These are phyloP conservation scores for Jacana jacana DNA, from an alignment of 2,113 vertebrate genomes.

Conservation along the genomic window DNA sequence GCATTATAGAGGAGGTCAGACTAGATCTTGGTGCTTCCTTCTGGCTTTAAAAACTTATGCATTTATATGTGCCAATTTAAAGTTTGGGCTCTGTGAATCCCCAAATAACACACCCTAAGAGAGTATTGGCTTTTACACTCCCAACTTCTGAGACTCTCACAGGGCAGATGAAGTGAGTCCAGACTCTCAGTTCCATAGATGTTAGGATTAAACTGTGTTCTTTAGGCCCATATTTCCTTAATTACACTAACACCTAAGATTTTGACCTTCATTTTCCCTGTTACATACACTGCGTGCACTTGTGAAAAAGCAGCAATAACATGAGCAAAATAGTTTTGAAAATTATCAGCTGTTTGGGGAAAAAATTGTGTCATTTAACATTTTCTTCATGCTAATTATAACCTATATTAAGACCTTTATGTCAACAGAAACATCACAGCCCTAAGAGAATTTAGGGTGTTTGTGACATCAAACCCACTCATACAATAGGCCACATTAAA, in stretches of 20 bases:
- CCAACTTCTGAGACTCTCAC: background rate
- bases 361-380: background rate
- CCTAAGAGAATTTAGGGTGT: background rate
- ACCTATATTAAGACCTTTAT: background rate
- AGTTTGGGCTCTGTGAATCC: background rate
- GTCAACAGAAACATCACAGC: background rate
- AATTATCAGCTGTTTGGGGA: background rate
- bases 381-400: background rate
- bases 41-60: constrained; percentile 54
- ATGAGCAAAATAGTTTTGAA: background rate
- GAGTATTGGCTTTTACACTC: background rate
- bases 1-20: background rate
- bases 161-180: background rate
- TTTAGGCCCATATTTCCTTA: background rate
- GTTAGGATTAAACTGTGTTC: background rate
- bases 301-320: background rate
- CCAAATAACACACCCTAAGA: background rate
- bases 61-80: constrained; percentile 56
- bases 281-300: background rate
- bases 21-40: background rate
- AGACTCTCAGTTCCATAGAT: background rate
- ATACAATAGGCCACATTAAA: background rate
- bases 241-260: background rate
- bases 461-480: background rate
- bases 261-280: background rate